Base-by-base conservation (phyloP, 2,113 vertebrate genomes). In the Peromyscus polionotus region DNA sequence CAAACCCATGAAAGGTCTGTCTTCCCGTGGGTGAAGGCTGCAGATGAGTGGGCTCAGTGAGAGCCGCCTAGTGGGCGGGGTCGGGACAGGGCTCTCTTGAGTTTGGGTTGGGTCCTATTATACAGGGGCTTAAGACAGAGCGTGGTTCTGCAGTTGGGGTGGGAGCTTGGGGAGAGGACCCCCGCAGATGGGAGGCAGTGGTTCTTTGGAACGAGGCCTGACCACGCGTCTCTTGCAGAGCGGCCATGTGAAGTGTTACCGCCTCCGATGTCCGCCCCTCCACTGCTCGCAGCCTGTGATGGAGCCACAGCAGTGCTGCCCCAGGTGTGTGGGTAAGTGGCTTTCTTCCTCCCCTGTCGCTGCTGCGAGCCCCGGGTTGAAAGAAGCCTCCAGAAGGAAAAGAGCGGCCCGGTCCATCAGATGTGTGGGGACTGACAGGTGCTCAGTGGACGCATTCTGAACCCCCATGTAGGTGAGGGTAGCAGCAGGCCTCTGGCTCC, bases 221-320 rank as follows among this genome's bases (percentile, higher is more conserved):
- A 90, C 39, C 31, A n/a, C 70, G 22, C 91, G 28, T 95, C 28
- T 95, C 51, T 83, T 61, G 96, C 97, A 99, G 99, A 99, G 97
- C 28, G 98, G 99, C 92, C 99, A 99, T 65, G 99, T 99, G 98
- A 99, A 99, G 96, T 99, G 99, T 96, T 99, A 98, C 98, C 99
- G 99, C 48, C 99, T 99, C 96, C 99, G 99, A 98, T 99, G 99
- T 96, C 99, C 99, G 0, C 98, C 98, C 33, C 97, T 99, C 96
- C 98, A 98, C 0, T 99, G 99, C 4, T 98, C 99, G 76, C 99
- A 99, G 91, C 99, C 99, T 0, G 98, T 99, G 79, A 99, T 98
- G 0, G 99, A 99, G 59, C 99, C 99, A 0, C 99, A 99, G 97
- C 99, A 99, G 97, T 99, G 99, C 97, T 99, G 99, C 93, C 99